Evolutionary conservation across 2,888 invertebrate species (phyloP).

Genomic region (Allygus modestus): DNA sequence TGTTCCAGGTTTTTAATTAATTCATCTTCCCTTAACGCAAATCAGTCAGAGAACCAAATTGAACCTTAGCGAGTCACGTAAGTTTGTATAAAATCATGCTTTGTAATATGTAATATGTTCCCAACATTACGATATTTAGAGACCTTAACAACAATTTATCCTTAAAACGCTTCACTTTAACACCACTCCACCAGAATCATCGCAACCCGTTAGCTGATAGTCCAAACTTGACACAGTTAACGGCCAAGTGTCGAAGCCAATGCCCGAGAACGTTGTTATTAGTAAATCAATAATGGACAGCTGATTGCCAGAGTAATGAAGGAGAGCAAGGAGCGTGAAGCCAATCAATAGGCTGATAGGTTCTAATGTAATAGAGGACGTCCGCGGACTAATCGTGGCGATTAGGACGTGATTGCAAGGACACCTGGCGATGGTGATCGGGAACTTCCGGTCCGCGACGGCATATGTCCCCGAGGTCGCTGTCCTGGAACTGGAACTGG

Average conservation of each 20-base stretch:
- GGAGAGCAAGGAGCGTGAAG: not conserved
- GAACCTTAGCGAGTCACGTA: too few species aligned
- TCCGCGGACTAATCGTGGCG: conserved; percentile 17
- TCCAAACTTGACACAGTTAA: not conserved
- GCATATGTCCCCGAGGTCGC: conserved; percentile 4
- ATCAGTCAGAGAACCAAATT: too few species aligned
- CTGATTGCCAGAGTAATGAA: conserved; percentile 8
- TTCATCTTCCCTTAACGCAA: too few species aligned
- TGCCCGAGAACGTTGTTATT: not conserved
- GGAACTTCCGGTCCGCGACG: conserved; percentile 25
- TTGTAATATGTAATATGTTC: too few species aligned
- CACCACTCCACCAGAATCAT: not conserved
- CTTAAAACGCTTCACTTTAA: too few species aligned
- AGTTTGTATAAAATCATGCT: too few species aligned
- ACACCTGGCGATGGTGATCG: conserved; percentile 15
- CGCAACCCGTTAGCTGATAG: not conserved
- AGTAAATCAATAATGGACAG: conserved; percentile 32
- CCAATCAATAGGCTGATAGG: conserved; percentile 28
- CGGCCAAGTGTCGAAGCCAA: not conserved
- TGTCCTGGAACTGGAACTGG: not conserved
- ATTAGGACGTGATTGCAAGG: conserved; percentile 25
- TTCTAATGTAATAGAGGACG: conserved; percentile 29
- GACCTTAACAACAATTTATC: too few species aligned
- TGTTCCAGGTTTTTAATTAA: too few species aligned
- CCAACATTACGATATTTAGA: too few species aligned